These are phyloP conservation scores for Brachionus sp. DNA, from an alignment of 1,140 invertebrate genomes.

Conservation along the genomic window DNA sequence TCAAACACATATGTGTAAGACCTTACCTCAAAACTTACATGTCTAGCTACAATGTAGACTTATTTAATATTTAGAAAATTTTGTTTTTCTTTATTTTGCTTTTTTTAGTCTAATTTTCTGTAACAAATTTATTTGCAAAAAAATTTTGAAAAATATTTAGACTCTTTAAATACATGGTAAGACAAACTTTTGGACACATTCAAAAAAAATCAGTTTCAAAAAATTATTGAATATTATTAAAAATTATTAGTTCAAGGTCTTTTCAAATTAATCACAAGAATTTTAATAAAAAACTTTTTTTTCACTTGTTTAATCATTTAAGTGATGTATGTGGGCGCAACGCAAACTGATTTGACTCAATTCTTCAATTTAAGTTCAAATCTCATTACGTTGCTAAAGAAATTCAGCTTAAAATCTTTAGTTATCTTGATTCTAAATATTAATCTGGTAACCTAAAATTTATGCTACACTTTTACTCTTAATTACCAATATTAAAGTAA, in stretches of 20 bases:
- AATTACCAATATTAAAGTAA: too few relatives aligned
- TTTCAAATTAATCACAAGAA: not conserved
- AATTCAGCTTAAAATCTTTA: not conserved
- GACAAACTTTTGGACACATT: not conserved
- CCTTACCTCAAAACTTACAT: too few relatives aligned
- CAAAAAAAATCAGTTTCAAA: not conserved
- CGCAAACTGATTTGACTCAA: constrained; percentile 5
- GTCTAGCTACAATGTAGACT: too few relatives aligned
- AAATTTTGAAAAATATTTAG: too few relatives aligned
- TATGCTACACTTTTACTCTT: not conserved
- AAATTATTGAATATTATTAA: not conserved
- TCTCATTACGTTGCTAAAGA: not conserved
- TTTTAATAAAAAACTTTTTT: not conserved
- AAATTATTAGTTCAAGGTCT: not conserved
- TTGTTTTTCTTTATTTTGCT: too few relatives aligned
- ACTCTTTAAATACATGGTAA: too few relatives aligned
- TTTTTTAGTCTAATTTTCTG: too few relatives aligned
- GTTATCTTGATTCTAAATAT: not conserved
- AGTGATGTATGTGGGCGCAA: not conserved
- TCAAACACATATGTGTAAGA: too few relatives aligned
- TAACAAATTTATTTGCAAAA: too few relatives aligned
- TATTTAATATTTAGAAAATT: too few relatives aligned
- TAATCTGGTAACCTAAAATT: not conserved
- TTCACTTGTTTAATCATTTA: not conserved
- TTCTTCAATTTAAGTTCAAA: not conserved